These are phyloP conservation scores for Oryzias woworae DNA, from an alignment of 2,113 vertebrate genomes.

Conservation along the genomic window DNA sequence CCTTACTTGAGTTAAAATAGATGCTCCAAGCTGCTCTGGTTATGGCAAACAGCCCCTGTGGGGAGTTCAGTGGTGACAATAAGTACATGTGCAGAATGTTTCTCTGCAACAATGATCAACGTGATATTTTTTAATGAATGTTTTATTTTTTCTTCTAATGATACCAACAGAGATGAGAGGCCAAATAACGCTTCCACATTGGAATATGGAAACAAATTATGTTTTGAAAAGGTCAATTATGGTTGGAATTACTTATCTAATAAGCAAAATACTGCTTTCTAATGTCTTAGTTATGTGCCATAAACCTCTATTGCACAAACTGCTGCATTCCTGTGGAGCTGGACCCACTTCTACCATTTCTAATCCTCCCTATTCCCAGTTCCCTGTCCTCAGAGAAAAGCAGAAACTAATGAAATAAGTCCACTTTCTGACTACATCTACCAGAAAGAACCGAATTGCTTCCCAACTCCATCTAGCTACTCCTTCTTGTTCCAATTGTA, in stretches of 20 bases:
- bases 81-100: conserved; percentile 15
- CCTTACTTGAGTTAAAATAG: conserved; percentile 60
- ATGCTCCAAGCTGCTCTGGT: conserved; percentile 52
- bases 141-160: conserved; percentile 13
- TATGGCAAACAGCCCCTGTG: conserved; percentile 37
- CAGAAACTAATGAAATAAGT: conserved; percentile 25
- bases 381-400: conserved; percentile 60
- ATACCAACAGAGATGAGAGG: conserved; percentile 7
- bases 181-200: neutral
- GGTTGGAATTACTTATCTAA: conserved; percentile 54
- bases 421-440: no score
- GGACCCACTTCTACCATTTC: conserved; percentile 67
- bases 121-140: conserved; percentile 10
- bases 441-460: no score
- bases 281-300: conserved; percentile 35
- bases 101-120: conserved; percentile 17
- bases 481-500: no score
- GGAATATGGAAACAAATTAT: neutral
- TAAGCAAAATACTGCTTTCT: conserved; percentile 17
- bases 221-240: conserved; percentile 33
- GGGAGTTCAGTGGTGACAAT: conserved; percentile 38
- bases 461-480: no score
- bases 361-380: conserved; percentile 57
- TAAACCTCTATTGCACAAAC: conserved; percentile 20
- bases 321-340: conserved; percentile 48